phyloP scores from a whole-genome alignment of 2,113 vertebrate species.

The Catharus minimus region DNA sequence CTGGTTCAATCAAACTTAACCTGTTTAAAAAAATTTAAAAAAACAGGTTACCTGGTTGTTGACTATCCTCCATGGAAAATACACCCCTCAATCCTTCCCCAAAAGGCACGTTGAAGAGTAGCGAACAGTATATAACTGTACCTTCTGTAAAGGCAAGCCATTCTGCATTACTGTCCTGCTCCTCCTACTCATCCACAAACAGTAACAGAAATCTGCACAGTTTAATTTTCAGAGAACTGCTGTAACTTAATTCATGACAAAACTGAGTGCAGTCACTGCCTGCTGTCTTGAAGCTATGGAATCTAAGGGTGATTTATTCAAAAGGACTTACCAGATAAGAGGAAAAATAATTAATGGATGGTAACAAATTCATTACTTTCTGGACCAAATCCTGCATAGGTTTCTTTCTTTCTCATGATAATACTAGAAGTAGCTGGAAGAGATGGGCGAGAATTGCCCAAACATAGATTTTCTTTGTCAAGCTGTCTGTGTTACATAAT shows the following conservation, averaged over 20 bases:
- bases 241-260: background rate
- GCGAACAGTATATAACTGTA: background rate
- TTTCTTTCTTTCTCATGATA: background rate
- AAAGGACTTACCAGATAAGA: background rate
- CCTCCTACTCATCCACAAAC: background rate
- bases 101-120: background rate
- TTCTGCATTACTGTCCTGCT: background rate
- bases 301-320: background rate
- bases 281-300: background rate
- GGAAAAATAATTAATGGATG: background rate
- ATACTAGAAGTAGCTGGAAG: background rate
- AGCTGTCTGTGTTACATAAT: background rate
- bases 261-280: background rate
- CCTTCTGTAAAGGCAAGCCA: background rate
- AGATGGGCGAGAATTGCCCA: background rate
- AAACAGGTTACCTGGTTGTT: background rate
- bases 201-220: background rate
- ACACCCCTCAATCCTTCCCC: background rate
- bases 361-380: background rate
- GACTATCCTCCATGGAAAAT: background rate
- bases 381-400: background rate
- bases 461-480: background rate
- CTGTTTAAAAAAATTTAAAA: conserved; percentile 45
- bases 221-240: background rate
- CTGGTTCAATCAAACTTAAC: conserved; percentile 83